Conservation (phyloP, 2,113 vertebrate genomes). For the Poeciliopsis occidentalis region DNA sequence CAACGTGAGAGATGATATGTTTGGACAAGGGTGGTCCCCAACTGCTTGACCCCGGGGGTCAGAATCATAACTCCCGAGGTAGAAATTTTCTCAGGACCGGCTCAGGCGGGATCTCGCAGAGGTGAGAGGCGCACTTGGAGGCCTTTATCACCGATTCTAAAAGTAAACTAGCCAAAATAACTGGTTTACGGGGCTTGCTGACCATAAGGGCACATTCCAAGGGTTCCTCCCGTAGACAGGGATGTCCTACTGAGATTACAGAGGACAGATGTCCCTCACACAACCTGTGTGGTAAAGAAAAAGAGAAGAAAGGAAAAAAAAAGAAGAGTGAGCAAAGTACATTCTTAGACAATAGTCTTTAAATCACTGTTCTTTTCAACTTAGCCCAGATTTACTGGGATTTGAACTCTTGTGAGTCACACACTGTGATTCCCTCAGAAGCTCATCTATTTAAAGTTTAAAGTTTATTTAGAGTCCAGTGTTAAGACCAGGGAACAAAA, state of each 20-base stretch:
- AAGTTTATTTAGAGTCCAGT: conserved; percentile 60
- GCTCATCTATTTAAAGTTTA: conserved; percentile 23
- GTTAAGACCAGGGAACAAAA: conserved; percentile 22
- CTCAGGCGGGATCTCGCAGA: conserved; percentile 40
- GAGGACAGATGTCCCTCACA: conserved; percentile 61
- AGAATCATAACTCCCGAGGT: conserved; percentile 54
- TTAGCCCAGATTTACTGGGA: conserved; percentile 51
- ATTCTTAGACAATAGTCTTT: conserved; percentile 24
- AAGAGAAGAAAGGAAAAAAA: too few species aligned
- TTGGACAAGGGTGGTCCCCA: conserved; percentile 68
- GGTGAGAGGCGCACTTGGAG: conserved; percentile 46
- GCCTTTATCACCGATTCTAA: conserved; percentile 41
- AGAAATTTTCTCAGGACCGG: conserved; percentile 56
- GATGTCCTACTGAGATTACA: conserved; percentile 49
- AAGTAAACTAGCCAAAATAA: conserved; percentile 36
- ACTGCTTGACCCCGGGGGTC: conserved; percentile 52
- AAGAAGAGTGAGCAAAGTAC: conserved; percentile 15
- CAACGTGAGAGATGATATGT: conserved; percentile 68
- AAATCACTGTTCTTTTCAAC: conserved; percentile 45
- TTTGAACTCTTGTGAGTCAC: conserved; percentile 62
- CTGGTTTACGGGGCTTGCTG: conserved; percentile 34
- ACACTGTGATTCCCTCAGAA: conserved; percentile 37
- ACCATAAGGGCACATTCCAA: conserved; percentile 66
- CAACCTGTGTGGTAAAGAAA: conserved; percentile 55
- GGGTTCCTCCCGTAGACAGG: conserved; percentile 56